Evolutionary conservation across 2,888 invertebrate species (phyloP), one percentile per base, ranked within the genome.

Genomic region (Patella ulyssiponensis): DNA sequence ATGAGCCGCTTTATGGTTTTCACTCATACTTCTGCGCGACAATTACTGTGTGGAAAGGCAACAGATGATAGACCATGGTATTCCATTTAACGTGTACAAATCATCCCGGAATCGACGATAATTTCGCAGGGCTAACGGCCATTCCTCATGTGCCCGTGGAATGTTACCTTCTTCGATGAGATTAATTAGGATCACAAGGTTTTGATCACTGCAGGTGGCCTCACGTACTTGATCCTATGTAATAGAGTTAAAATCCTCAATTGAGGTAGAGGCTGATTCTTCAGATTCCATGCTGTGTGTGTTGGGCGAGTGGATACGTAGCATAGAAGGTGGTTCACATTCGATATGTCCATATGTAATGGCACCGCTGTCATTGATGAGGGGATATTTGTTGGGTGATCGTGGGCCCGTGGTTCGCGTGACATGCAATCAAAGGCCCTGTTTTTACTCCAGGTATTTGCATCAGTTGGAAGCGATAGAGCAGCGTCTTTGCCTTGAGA

Each of bases 1-100:
- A 81, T 81, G 14, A 86, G 76, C 15, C 86, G 80, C 70, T 86
- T 84, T 7, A 86, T 77, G 12, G 86, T 85, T 71, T 88, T 86
- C 4, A 86, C 83, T 0, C 84, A 82, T 52, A 87, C 73, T 69
- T 86, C 86, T 2, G 86, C 86, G 7, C 85, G 81, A 74, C 85
- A 85, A 73, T 86, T 86, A 75, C 81, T 85, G 75, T 84, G 83
- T 3, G 82, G 84, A 70, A 82, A 86, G 15, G 84, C 83, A 1
- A 86, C 84, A 2, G 85, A 86, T n/a, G 86, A 86, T 1, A 86
- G 69, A 1, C 83, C 71, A 72, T 86, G 85, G 44, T 9, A 85
- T 80, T 7, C 83, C 85, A 77, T 85, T 80, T 7, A 78, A 71
- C 14, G 83, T 81, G 64, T 73, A 58, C 3, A 82, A 72, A 33